These are phyloP conservation scores for Andrena marginata DNA, from an alignment of 2,888 invertebrate species.

Conservation along the genomic window DNA sequence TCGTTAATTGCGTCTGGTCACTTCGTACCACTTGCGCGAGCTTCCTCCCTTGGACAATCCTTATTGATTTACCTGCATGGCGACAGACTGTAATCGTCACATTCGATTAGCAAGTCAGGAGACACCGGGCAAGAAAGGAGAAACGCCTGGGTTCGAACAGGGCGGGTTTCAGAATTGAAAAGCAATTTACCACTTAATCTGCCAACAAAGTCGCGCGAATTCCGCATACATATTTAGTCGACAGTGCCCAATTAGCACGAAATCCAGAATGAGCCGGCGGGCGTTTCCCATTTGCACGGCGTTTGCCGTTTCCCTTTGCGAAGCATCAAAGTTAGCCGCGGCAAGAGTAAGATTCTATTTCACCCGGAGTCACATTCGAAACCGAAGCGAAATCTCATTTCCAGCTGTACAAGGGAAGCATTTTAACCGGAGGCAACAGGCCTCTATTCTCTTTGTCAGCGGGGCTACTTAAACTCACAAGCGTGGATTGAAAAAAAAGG, in stretches of 20 bases:
- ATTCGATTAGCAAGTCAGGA: background rate
- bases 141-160: too few species aligned
- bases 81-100: background rate
- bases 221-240: background rate
- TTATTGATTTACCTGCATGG: background rate
- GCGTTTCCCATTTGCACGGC: background rate
- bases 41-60: background rate
- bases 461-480: background rate
- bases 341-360: conserved; percentile 4
- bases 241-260: conserved; percentile 14
- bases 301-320: background rate
- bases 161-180: too few species aligned
- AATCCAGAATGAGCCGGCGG: background rate
- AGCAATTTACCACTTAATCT: background rate
- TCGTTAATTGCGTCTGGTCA: conserved; percentile 14
- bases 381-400: conserved; percentile 4
- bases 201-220: background rate
- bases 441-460: background rate
- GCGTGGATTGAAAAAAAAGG: background rate
- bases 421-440: background rate
- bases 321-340: conserved; percentile 10
- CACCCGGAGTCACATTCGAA: background rate
- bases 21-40: background rate
- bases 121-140: background rate
- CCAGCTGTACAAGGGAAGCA: background rate